A percentile compares a stretch with the other conserved stretches of the same genome.
phyloP scores from a whole-genome alignment of 2,888 invertebrate genomes.

The Elysia crispata region DNA sequence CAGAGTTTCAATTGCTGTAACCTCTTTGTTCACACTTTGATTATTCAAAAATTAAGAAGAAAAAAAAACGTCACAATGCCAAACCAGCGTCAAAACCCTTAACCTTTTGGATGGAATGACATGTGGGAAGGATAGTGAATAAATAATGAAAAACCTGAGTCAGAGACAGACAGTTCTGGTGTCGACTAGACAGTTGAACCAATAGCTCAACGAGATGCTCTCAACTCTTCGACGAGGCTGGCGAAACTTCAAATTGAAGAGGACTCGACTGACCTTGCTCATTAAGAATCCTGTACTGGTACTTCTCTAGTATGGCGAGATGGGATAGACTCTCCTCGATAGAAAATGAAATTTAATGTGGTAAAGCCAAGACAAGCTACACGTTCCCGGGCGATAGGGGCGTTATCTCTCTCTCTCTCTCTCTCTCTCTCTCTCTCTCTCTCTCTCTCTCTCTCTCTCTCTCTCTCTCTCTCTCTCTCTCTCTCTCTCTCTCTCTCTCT shows the following conservation, averaged over 20 bases:
- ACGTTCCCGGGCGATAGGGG: too few relatives aligned
- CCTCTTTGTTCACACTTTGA: too few relatives aligned
- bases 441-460: not conserved
- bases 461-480: slow-evolving; percentile 11
- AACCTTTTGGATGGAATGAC: not conserved
- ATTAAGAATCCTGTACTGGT: too few relatives aligned
- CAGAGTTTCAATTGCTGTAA: too few relatives aligned
- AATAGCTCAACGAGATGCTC: not conserved
- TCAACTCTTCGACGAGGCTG: not conserved
- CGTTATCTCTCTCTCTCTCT: too few relatives aligned
- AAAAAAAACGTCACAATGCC: too few relatives aligned
- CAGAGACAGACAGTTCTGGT: not conserved
- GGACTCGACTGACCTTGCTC: too few relatives aligned
- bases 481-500: slow-evolving; percentile 4
- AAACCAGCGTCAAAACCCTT: too few relatives aligned
- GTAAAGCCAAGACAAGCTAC: not conserved
- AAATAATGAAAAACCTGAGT: not conserved
- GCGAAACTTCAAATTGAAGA: too few relatives aligned
- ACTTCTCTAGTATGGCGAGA: not conserved
- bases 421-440: too few relatives aligned
- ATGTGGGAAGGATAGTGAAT: not conserved
- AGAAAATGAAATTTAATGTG: not conserved
- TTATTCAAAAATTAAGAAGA: too few relatives aligned
- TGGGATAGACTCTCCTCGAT: not conserved
- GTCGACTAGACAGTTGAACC: not conserved